These are phyloP conservation scores for Etheostoma perlongum DNA, from an alignment of 2,797 vertebrate species.

Conservation along the genomic window DNA sequence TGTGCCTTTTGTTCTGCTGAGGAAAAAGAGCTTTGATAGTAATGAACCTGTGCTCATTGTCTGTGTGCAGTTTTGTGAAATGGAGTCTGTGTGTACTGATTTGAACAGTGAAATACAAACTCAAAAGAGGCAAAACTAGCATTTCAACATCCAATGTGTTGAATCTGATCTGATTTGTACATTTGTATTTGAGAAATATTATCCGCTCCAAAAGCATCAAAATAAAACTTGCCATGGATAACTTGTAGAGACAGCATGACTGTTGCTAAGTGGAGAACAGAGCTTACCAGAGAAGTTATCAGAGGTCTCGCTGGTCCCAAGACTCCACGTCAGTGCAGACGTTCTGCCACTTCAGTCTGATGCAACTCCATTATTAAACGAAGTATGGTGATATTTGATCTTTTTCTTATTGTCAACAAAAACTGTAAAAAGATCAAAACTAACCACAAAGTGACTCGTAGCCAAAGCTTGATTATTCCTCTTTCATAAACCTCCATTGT, in stretches of 20 bases:
- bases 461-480: neutral
- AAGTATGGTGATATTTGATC: neutral
- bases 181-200: neutral
- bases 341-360: neutral
- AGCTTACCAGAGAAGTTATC: neutral
- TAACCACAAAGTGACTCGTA: neutral
- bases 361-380: neutral
- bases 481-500: constrained; percentile 1
- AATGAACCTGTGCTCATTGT: constrained; percentile 52
- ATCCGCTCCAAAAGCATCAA: neutral
- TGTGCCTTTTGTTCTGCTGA: constrained; percentile 72
- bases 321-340: neutral
- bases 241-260: neutral
- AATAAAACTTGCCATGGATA: constrained; percentile 12
- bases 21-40: constrained; percentile 53
- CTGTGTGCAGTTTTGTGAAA: constrained; percentile 52
- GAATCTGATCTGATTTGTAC: constrained; percentile 2
- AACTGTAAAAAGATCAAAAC: neutral
- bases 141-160: constrained; percentile 12
- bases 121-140: constrained; percentile 28
- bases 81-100: constrained; percentile 51
- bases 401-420: neutral
- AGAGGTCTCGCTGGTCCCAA: constrained; percentile 1
- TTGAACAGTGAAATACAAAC: constrained; percentile 56
- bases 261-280: constrained; percentile 1